Evolutionary conservation across 1,140 invertebrate species (phyloP).

Genomic region (Tetramorium simillimum): DNA sequence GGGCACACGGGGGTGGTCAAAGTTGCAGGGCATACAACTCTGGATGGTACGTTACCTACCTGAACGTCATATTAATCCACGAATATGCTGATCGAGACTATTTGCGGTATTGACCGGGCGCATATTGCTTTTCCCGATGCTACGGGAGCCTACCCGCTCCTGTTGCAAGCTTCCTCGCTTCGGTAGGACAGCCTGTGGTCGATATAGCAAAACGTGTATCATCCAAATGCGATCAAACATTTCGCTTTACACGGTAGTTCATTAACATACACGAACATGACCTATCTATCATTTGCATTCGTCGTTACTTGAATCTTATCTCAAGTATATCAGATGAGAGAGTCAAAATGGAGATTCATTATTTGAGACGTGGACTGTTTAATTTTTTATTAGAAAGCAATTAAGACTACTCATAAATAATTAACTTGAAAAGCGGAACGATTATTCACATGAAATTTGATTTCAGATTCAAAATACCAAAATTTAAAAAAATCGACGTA

Average conservation of each 20-base stretch:
- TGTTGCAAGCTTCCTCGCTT: conserved; percentile 35
- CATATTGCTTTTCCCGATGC: conserved; percentile 65
- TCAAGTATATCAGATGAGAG: not conserved
- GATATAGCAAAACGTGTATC: conserved; percentile 64
- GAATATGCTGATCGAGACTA: conserved; percentile 65
- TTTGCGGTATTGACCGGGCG: conserved; percentile 62
- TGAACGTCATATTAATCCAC: conserved; percentile 61
- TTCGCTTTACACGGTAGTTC: conserved; percentile 56
- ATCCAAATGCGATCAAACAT: conserved; percentile 40
- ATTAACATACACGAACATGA: conserved; percentile 48
- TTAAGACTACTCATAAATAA: not conserved
- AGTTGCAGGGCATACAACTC: conserved; percentile 42
- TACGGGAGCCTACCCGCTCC: conserved; percentile 22
- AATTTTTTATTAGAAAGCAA: not conserved
- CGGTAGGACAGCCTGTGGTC: conserved; percentile 37
- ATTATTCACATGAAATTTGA: not conserved
- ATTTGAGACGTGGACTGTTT: not conserved
- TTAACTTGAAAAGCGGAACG: not conserved
- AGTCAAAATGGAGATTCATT: not conserved
- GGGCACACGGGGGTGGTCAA: conserved; percentile 8
- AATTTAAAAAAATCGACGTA: not conserved
- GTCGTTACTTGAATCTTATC: not conserved
- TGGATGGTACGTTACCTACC: conserved; percentile 45
- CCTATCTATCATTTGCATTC: not conserved
- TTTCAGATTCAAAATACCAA: not conserved